Base-by-base conservation (phyloP, 2,113 vertebrate genomes). In the Etia nguti region DNA sequence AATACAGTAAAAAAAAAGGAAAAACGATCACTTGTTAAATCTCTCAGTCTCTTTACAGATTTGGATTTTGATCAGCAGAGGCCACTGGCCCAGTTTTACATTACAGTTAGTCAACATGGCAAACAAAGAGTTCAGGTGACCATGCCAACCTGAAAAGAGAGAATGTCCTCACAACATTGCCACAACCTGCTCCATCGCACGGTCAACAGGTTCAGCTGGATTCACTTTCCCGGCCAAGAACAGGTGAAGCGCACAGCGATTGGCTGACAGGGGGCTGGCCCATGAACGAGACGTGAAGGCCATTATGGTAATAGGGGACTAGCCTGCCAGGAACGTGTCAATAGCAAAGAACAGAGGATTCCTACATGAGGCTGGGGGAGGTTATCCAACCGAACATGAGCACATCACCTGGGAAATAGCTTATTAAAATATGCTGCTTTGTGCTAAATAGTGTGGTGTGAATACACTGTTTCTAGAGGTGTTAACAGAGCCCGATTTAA, bases 121-220 rank as follows among this genome's bases (percentile, higher is more conserved):
- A 93, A 93, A 90, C 91, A 88, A 60, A 93, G 82, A 65, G 91
- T 95, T 93, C 87, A 20, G 83, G 91, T 91, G 91, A 31, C 11
- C 2, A 41, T 84, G 84, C 92, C 96, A 97, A 96, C 96, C 94
- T 96, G 96, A 94, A 97, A 95, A 91, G 93, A 96, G 95, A 95
- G 95, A 96, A 96, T 93, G 94, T 96, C 96, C 95, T 96, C 95
- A 94, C 97, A 96, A 95, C 92, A 90, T 93, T 82, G 84, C 94
- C 94, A 96, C 96, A 96, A 96, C 94, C 96, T 97, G 97, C 96
- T 93, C 94, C 94, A 95, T 97, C 96, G 95, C 96, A 94, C 34
- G 87, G 95, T 96, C 97, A 97, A 97, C 96, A 96, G 97, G 96
- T 96, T 97, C 94, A 94, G 95, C 96, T 96, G 97, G 96, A 94